Conservation (phyloP, 2,888 invertebrate genomes). For the Phyllotreta striolata region DNA sequence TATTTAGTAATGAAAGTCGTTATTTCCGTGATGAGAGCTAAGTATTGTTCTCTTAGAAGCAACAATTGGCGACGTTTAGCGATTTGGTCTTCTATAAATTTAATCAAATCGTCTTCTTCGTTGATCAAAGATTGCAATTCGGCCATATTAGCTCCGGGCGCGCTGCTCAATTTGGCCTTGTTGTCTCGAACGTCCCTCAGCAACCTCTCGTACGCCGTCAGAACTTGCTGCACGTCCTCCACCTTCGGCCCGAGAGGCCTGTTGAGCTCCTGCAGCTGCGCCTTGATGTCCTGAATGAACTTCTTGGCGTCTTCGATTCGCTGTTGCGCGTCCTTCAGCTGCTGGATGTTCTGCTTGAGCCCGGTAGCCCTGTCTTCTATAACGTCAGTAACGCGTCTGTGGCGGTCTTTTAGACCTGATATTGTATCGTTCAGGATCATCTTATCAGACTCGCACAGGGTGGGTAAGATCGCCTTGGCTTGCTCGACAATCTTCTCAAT, state of each 20-base stretch:
- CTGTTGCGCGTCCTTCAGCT: conserved; percentile 81
- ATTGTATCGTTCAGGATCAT: conserved; percentile 82
- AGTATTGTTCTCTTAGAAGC: conserved; percentile 86
- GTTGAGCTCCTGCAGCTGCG: conserved; percentile 81
- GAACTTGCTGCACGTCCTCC: conserved; percentile 87
- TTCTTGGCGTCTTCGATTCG: conserved; percentile 81
- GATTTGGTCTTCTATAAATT: conserved; percentile 85
- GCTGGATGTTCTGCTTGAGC: conserved; percentile 79
- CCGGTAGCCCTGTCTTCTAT: conserved; percentile 79
- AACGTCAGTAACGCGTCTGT: conserved; percentile 75
- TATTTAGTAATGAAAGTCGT: conserved; percentile 87
- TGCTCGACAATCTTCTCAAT: conserved; percentile 81
- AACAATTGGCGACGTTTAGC: conserved; percentile 81
- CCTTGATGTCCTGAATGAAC: conserved; percentile 83
- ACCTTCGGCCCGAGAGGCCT: conserved; percentile 87
- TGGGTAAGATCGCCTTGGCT: conserved; percentile 80
- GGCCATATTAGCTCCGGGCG: conserved; percentile 78
- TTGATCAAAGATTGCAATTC: conserved; percentile 80
- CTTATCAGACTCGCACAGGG: conserved; percentile 86
- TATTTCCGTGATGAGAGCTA: conserved; percentile 85
- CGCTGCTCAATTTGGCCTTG: conserved; percentile 78
- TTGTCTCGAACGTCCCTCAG: conserved; percentile 79
- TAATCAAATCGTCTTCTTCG: conserved; percentile 87
- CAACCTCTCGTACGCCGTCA: conserved; percentile 80
- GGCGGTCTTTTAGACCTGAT: conserved; percentile 79